Evolutionary conservation across 2,888 invertebrate genomes (phyloP).

Genomic region (Calephelis perditalis): DNA sequence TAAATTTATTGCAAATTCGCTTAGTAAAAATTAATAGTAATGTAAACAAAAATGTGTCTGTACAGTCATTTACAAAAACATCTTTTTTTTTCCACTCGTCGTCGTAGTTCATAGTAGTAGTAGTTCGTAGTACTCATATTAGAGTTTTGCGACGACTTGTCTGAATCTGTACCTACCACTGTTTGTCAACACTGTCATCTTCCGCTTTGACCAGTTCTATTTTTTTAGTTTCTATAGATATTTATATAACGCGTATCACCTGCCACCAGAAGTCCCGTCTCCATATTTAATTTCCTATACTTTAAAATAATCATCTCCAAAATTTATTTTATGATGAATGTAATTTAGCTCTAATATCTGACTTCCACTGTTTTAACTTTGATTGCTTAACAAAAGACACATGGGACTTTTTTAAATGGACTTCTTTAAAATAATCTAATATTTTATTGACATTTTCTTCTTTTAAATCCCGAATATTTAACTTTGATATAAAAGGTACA

Average conservation of each 20-base stretch:
- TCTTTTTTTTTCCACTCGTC: background rate
- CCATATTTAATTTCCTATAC: too few relatives aligned
- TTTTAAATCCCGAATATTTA: background rate
- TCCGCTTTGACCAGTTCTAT: too few relatives aligned
- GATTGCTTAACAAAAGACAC: slow-evolving; percentile 28
- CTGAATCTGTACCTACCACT: too few relatives aligned
- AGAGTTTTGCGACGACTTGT: too few relatives aligned
- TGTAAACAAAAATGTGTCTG: background rate
- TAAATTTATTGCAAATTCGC: background rate
- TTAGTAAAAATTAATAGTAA: background rate
- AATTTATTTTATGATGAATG: slow-evolving; percentile 3
- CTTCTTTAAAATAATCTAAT: background rate
- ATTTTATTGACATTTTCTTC: background rate
- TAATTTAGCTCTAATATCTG: slow-evolving; percentile 28
- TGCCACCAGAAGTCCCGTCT: too few relatives aligned
- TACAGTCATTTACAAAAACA: background rate
- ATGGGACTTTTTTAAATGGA: slow-evolving; percentile 16
- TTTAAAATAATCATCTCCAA: too few relatives aligned
- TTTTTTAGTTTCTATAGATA: too few relatives aligned
- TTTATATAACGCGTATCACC: too few relatives aligned
- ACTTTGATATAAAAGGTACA: background rate
- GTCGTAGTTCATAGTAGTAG: too few relatives aligned
- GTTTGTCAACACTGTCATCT: too few relatives aligned
- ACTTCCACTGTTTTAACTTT: slow-evolving; percentile 28
- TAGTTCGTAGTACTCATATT: too few relatives aligned